Evolutionary conservation across 1,140 invertebrate species (phyloP).

Genomic region (Anoplolepis gracilipes): DNA sequence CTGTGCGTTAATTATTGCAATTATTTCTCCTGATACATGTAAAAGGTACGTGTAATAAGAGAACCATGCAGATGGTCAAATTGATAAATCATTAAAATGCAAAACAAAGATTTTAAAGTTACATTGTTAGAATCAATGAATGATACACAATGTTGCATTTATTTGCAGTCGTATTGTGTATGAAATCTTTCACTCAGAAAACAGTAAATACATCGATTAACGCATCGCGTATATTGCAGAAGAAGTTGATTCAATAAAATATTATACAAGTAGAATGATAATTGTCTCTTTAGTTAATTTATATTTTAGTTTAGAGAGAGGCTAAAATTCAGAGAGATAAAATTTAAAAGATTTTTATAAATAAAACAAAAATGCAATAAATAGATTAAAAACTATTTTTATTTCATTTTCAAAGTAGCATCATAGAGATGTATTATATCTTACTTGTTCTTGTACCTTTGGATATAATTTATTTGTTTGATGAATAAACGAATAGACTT

Average conservation of each 20-base stretch:
- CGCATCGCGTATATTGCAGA: not conserved
- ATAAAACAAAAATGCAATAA: too few relatives aligned
- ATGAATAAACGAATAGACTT: slow-evolving; percentile 56
- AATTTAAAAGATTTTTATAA: not conserved
- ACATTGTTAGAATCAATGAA: not conserved
- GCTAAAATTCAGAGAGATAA: too few relatives aligned
- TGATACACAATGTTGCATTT: slow-evolving; percentile 27
- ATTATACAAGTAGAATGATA: not conserved
- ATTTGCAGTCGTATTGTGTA: slow-evolving; percentile 8
- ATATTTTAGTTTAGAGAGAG: not conserved
- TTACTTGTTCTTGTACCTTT: not conserved
- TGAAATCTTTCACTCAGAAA: not conserved
- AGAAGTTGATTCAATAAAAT: not conserved
- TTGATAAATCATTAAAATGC: slow-evolving; percentile 31
- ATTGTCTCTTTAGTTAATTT: not conserved
- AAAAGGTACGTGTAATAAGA: slow-evolving; percentile 31
- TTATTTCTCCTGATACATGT: slow-evolving; percentile 54
- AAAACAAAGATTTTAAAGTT: slow-evolving; percentile 42
- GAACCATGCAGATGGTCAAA: slow-evolving; percentile 15
- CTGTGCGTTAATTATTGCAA: slow-evolving; percentile 67
- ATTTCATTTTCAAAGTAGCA: not conserved
- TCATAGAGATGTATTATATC: not conserved
- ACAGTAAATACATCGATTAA: not conserved
- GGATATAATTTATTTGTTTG: slow-evolving; percentile 68
- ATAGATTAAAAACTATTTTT: too few relatives aligned